phyloP scores from a whole-genome alignment of 2,113 vertebrate genomes.

The Megaceryle torquata region DNA sequence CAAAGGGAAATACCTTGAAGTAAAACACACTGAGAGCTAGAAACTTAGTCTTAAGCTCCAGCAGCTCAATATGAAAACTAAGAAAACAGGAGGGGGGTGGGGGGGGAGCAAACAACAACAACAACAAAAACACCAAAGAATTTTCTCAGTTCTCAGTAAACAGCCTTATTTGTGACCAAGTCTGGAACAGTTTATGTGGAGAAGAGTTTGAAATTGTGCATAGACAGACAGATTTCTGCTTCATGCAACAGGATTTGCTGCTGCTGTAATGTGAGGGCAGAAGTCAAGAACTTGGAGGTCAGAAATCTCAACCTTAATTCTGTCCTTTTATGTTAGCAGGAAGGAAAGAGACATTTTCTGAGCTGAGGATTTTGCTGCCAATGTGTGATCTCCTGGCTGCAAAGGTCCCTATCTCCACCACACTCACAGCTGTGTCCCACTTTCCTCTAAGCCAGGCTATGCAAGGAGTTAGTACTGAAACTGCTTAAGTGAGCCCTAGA shows the following conservation, averaged over 20 bases:
- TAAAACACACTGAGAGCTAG: neutral
- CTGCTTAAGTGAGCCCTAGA: neutral
- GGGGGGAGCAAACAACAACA: no score
- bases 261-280: slow-evolving; percentile 17
- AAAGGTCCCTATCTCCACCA: neutral
- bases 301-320: neutral
- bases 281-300: neutral
- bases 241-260: slow-evolving; percentile 28
- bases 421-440: neutral
- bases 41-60: neutral
- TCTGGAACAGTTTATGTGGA: neutral
- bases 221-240: neutral
- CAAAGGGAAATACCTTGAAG: neutral
- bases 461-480: neutral
- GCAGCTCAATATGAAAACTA: neutral
- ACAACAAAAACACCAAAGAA: accelerated
- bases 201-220: neutral
- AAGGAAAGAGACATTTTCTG: neutral
- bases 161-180: neutral
- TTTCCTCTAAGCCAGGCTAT: neutral
- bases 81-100: accelerated
- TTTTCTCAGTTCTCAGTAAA: neutral
- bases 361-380: neutral
- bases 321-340: neutral
- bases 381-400: neutral